phyloP scores from a whole-genome alignment of 1,140 invertebrate genomes.

The Plectrocnemia conspersa region DNA sequence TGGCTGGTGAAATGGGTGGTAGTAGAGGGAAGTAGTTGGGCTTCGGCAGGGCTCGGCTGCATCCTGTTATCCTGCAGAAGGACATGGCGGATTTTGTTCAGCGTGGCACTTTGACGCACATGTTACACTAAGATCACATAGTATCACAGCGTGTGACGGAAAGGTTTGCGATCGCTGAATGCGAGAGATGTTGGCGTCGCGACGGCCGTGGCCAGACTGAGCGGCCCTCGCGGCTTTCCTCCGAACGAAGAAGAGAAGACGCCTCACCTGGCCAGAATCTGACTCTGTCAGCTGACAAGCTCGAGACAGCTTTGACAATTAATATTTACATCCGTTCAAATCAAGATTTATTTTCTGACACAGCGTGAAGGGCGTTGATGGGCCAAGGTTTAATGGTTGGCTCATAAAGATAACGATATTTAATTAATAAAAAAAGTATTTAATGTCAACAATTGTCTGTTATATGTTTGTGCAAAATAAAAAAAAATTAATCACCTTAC shows the following conservation, averaged over 20 bases:
- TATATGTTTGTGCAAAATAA: no score
- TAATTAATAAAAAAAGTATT: no score
- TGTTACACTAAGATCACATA: background rate
- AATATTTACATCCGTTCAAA: no score
- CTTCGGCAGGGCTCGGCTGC: constrained; percentile 71
- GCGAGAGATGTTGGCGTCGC: constrained; percentile 10
- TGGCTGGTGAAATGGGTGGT: constrained; percentile 73
- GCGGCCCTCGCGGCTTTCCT: constrained; percentile 6
- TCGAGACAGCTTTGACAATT: background rate
- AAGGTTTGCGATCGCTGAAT: background rate
- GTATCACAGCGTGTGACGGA: background rate
- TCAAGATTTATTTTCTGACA: no score
- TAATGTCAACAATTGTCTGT: no score
- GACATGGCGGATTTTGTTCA: constrained; percentile 54
- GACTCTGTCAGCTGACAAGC: background rate
- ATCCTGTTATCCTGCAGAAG: constrained; percentile 77
- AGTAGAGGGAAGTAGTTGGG: constrained; percentile 79
- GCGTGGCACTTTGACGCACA: constrained; percentile 26
- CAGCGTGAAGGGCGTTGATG: no score
- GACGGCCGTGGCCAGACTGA: constrained; percentile 27
- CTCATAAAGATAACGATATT: no score
- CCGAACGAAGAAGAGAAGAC: constrained; percentile 2
- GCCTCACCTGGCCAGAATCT: background rate
- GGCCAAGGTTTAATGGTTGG: no score
- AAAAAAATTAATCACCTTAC: no score